A percentile compares a stretch with the other conserved stretches of the same genome.
Evolutionary conservation across 1,140 invertebrate genomes (phyloP).

Genomic region (Zaprionus tsacasi): DNA sequence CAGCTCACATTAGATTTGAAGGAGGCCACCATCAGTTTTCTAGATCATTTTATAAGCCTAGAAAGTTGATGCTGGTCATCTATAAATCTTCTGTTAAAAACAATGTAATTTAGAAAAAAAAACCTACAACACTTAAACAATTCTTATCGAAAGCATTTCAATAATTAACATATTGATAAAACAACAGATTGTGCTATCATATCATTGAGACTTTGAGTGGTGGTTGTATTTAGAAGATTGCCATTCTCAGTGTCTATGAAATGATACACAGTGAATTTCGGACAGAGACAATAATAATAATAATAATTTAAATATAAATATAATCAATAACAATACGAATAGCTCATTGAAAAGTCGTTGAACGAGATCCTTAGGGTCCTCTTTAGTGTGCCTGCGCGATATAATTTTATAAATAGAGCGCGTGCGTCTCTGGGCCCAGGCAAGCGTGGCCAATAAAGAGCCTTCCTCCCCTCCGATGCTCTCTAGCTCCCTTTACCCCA

Average conservation of each 20-base stretch:
- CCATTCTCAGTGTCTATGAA: conserved; percentile 1
- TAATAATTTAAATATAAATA: not conserved
- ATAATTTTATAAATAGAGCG: conserved; percentile 44
- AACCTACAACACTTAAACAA: no score
- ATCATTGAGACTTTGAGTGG: conserved; percentile 7
- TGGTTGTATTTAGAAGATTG: conserved; percentile 11
- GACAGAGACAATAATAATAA: no score
- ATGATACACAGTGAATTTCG: not conserved
- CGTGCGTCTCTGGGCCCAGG: conserved; percentile 15
- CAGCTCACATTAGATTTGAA: not conserved
- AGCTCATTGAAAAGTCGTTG: conserved; percentile 56
- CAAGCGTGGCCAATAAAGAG: conserved; percentile 44
- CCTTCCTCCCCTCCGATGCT: not conserved
- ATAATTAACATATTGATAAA: no score
- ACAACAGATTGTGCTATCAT: conserved; percentile 5
- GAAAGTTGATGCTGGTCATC: conserved; percentile 1
- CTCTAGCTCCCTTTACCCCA: not conserved
- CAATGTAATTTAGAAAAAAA: not conserved
- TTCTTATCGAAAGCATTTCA: no score
- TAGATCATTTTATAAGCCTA: not conserved
- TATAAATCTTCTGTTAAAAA: not conserved
- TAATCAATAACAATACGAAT: conserved; percentile 4
- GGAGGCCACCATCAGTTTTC: not conserved
- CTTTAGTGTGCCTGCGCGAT: conserved; percentile 1
- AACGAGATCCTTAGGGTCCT: not conserved